phyloP scores from a whole-genome alignment of 2,113 vertebrate species.

The Phasianus colchicus region DNA sequence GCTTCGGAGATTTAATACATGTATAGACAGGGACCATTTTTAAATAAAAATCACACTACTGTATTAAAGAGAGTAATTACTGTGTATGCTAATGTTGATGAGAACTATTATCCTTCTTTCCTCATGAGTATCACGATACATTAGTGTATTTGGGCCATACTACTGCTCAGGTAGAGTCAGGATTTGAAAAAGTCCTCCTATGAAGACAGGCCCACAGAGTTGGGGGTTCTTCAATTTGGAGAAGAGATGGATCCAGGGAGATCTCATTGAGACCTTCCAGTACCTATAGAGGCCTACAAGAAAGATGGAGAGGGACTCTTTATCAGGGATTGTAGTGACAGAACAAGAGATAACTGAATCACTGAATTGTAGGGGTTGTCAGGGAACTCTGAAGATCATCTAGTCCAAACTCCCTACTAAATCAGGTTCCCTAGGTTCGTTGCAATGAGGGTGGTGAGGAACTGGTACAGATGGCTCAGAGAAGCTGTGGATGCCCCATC shows the following conservation, averaged over 20 bases:
- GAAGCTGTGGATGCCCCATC: not conserved
- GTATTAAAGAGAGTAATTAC: not conserved
- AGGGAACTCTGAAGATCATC: not conserved
- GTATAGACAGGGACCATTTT: not conserved
- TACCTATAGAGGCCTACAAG: too few species aligned
- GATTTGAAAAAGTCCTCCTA: not conserved
- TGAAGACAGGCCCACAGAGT: too few species aligned
- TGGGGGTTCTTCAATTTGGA: too few species aligned
- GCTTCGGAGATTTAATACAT: not conserved
- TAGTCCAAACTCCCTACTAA: not conserved
- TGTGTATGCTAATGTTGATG: not conserved
- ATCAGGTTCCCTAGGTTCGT: not conserved
- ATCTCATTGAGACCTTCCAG: too few species aligned
- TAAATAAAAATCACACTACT: constrained; percentile 13
- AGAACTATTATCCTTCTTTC: not conserved
- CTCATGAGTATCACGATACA: not conserved
- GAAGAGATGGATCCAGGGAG: too few species aligned
- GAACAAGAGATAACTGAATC: not conserved
- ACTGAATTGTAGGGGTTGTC: not conserved
- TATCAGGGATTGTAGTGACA: too few species aligned
- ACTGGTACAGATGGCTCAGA: not conserved
- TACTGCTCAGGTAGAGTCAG: not conserved
- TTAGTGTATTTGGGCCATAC: not conserved
- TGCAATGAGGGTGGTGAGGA: not conserved
- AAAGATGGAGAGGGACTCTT: too few species aligned